Conservation (phyloP, 2,797 vertebrate species). For the Tachyglossus aculeatus region DNA sequence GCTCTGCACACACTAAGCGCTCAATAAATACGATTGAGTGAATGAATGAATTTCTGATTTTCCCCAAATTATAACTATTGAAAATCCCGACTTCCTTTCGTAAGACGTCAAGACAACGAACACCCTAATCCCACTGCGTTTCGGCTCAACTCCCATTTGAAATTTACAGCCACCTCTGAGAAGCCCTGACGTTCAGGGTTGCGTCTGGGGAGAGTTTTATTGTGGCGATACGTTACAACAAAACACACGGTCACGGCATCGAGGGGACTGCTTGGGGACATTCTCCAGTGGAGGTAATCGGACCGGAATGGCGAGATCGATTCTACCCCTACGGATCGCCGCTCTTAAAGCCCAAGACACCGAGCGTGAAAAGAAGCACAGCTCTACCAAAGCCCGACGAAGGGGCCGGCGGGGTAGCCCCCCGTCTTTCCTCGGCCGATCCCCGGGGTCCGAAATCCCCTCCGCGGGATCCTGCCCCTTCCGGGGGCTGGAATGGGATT, state of each 20-base stretch:
- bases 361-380: slow-evolving; percentile 31
- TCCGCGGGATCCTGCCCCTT: slow-evolving; percentile 15
- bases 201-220: slow-evolving; percentile 59
- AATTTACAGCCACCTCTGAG: not conserved
- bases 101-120: not conserved
- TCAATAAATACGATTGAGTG: no score
- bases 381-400: slow-evolving; percentile 41
- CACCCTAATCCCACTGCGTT: not conserved
- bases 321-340: slow-evolving; percentile 1
- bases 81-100: slow-evolving; percentile 11
- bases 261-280: slow-evolving; percentile 49
- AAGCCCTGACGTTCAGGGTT: slow-evolving; percentile 21
- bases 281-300: slow-evolving; percentile 12
- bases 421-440: no score
- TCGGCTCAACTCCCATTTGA: not conserved
- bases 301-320: slow-evolving; percentile 29
- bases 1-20: no score
- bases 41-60: no score
- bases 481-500: not conserved
- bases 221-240: slow-evolving; percentile 26
- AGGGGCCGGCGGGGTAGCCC: no score
- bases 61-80: no score
- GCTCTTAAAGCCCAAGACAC: not conserved
- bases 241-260: slow-evolving; percentile 50
- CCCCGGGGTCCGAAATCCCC: no score